Base-by-base conservation (phyloP, 1,140 invertebrate genomes). In the Zaprionus africanus region DNA sequence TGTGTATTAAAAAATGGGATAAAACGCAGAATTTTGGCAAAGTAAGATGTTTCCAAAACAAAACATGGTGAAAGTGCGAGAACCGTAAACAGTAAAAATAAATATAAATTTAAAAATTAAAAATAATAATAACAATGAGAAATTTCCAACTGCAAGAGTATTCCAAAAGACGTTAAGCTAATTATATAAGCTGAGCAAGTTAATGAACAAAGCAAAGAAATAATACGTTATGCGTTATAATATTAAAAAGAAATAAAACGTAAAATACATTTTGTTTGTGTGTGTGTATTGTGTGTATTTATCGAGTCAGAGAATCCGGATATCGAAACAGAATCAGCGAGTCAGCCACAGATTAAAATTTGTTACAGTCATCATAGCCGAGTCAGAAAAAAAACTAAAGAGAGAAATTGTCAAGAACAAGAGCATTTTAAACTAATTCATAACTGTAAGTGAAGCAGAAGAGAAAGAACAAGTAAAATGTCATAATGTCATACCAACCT, bases 131-230 rank as follows among this genome's bases (percentile, higher is more conserved):
- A 60, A 53, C 11, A 26, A 17, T 46, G 41, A 22, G 19, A 53
- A 59, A 53, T 51, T 68, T 59, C 49, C 24, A 71, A 71, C 60
- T 71, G 70, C 64, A 80, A 34, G 9, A 91, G 88, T 90, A 87
- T 86, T 90, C 80, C 80, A 91, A 81, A 82, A 78, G 43, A 77
- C 46, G 56, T 78, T 85, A 85, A 85, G 78, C 82, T 84, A 84
- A 72, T 46, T 56, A 24, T 85, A 34, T 90, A 90, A 88, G 78
- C 85, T 78, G 78, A 84, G 81, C 69, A 88, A 68, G 58, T 76
- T 76, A 77, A 90, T 85, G 84, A 90, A 85, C 85, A 88, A 88
- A 84, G 57, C 76, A 79, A 61, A 49, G 41, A 24, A 54, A 56
- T 76, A 76, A 88, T 88, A 90, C 41, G 85, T 88, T 88, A 84